Conservation (phyloP, 1,140 invertebrate species). For the Gonioctena quinquepunctata region DNA sequence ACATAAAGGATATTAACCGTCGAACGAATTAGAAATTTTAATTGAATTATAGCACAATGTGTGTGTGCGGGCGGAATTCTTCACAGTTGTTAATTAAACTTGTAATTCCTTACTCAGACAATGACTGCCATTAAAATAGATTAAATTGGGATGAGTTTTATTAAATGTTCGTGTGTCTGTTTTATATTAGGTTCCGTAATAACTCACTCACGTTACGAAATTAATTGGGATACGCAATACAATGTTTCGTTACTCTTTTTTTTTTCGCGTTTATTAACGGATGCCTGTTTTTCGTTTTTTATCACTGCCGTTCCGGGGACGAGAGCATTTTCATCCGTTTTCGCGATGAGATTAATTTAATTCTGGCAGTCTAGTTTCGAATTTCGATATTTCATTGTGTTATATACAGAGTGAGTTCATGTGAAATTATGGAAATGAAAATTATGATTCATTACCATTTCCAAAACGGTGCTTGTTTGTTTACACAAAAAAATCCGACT, state of each 20-base stretch:
- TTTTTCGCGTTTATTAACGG: conserved; percentile 31
- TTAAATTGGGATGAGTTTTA: conserved; percentile 55
- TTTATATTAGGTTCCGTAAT: conserved; percentile 43
- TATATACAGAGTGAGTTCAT: neutral
- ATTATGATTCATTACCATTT: too few relatives aligned
- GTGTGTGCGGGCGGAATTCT: conserved; percentile 28
- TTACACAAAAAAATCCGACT: too few relatives aligned
- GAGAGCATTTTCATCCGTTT: neutral
- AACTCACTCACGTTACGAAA: conserved; percentile 34
- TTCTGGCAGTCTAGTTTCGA: neutral
- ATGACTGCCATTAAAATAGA: conserved; percentile 55
- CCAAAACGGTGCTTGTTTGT: too few relatives aligned
- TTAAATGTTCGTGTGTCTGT: conserved; percentile 52
- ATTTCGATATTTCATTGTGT: neutral
- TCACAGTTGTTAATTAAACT: conserved; percentile 53
- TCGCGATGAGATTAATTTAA: neutral
- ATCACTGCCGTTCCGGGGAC: conserved; percentile 1
- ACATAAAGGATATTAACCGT: conserved; percentile 34
- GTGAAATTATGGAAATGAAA: too few relatives aligned
- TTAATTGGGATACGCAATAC: conserved; percentile 32
- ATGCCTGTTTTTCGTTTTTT: conserved; percentile 2
- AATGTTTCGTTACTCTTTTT: conserved; percentile 32
- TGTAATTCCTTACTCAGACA: conserved; percentile 53
- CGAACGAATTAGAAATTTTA: conserved; percentile 44
- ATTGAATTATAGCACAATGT: conserved; percentile 41